Conservation (phyloP, 2,888 invertebrate genomes). For the Athetis lepigone region DNA sequence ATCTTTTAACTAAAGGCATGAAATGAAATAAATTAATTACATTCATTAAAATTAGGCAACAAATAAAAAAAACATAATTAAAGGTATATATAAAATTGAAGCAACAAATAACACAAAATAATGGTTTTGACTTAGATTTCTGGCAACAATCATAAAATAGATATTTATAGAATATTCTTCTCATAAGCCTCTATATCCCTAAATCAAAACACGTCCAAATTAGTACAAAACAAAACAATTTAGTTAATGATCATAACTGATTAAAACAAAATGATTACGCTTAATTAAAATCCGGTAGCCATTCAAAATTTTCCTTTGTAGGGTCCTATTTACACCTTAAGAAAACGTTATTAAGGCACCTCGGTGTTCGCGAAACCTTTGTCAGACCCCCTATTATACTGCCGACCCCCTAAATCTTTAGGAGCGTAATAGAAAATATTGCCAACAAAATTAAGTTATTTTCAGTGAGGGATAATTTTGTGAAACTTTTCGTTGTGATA, state of each 20-base stretch:
- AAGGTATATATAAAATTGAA: no score
- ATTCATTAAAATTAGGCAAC: no score
- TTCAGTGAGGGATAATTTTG: slow-evolving; percentile 52
- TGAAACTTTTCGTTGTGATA: slow-evolving; percentile 52
- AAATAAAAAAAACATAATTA: no score
- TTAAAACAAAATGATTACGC: slow-evolving; percentile 65
- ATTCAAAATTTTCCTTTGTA: slow-evolving; percentile 65
- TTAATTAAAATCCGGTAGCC: slow-evolving; percentile 65
- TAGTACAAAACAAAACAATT: slow-evolving; percentile 55
- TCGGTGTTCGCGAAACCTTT: slow-evolving; percentile 59
- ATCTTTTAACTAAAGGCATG: no score
- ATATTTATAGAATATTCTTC: no score
- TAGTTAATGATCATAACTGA: slow-evolving; percentile 68
- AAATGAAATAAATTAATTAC: no score
- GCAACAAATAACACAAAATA: no score
- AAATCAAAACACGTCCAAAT: slow-evolving; percentile 36
- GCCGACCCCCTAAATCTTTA: slow-evolving; percentile 61
- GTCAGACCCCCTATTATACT: slow-evolving; percentile 61
- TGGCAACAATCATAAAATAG: neutral
- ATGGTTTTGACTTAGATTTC: neutral
- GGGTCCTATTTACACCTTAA: slow-evolving; percentile 67
- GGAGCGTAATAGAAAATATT: slow-evolving; percentile 68
- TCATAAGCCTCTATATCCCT: slow-evolving; percentile 17
- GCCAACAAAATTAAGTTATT: slow-evolving; percentile 65
- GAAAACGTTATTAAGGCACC: slow-evolving; percentile 58